A percentile compares a stretch with the other conserved stretches of the same genome.
These are phyloP conservation scores for Nothobranchius kuhntae DNA, from an alignment of 2,113 vertebrate species.

Conservation along the genomic window DNA sequence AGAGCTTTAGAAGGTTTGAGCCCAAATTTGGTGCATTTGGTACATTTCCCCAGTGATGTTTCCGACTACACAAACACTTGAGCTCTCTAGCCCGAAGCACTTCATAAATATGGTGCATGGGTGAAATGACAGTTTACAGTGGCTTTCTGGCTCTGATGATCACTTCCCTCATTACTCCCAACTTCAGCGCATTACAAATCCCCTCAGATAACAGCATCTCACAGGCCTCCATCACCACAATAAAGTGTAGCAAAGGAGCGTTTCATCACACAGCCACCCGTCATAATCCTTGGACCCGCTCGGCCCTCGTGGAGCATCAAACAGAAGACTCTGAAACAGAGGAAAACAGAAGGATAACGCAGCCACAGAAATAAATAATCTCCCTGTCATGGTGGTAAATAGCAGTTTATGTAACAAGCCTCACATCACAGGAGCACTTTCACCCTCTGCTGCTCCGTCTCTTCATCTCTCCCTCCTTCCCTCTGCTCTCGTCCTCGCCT, in stretches of 20 bases:
- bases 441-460: conserved; percentile 43
- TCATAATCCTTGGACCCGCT: conserved; percentile 60
- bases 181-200: conserved; percentile 62
- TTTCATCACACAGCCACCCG: conserved; percentile 60
- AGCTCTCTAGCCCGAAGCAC: neutral
- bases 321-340: conserved; percentile 42
- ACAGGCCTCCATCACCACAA: conserved; percentile 46
- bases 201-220: conserved; percentile 54
- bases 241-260: conserved; percentile 37
- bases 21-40: too few relatives aligned
- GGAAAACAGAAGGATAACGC: conserved; percentile 31
- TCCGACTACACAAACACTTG: neutral
- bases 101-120: conserved; percentile 17
- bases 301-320: conserved; percentile 61
- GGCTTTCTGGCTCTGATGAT: conserved; percentile 51
- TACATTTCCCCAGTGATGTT: too few relatives aligned
- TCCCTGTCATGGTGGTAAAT: conserved; percentile 74
- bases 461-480: conserved; percentile 41
- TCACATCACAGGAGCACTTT: conserved; percentile 71
- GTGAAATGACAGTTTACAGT: conserved; percentile 46
- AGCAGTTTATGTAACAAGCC: conserved; percentile 81
- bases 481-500: conserved; percentile 41
- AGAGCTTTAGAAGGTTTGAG: too few relatives aligned
- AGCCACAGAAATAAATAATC: conserved; percentile 77
- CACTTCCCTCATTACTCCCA: conserved; percentile 51